Base-by-base conservation (phyloP, 2,113 vertebrate species). In the Barnardius zonarius region DNA sequence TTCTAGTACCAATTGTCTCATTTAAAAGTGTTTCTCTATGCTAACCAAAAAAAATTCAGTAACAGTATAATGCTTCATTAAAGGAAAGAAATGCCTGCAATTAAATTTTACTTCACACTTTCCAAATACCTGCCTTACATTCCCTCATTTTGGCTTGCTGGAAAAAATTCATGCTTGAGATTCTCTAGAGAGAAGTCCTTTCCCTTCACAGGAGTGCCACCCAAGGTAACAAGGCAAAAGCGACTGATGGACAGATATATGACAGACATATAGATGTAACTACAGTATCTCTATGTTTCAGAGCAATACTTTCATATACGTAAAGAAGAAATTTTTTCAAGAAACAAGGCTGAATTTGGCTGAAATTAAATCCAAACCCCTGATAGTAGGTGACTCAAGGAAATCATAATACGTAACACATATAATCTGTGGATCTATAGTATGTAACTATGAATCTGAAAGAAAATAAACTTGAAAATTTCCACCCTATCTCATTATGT, bases 341-440 rank as follows among this genome's bases (percentile, higher is more conserved):
- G 28, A 59, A 90, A 76, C 48, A 84, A 55, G 22, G 5, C 6
- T 87, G 66, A 79, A 77, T 76, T 87, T 48, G 13, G 19, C 10
- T 74, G 39, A 91, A 93, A 77, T 46, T 1, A 95, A 93, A 95
- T 49, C 39, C 90, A 83, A 95, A 95, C 19, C 35, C 5, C 69
- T 86, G 54, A 66, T 79, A 95, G 77, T 64, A 70, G 3, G 4
- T 39, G 70, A 78, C 44, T 96, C 15, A 69, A 88, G 83, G 67
- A 97, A 97, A 95, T 92, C 52, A 67, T 70, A 63, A 86, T 87
- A 63, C 39, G 27, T 77, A 92, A 87, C 35, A 92, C 20, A 54
- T 31, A 76, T 52, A 44, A 83, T 41, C 62, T 97, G 57, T 96
- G 80, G 97, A 89, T 96, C 85, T 70, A 35, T 86, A 91, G 28